These are phyloP conservation scores for Sorex araneus DNA, from an alignment of 2,113 vertebrate genomes.

Conservation along the genomic window DNA sequence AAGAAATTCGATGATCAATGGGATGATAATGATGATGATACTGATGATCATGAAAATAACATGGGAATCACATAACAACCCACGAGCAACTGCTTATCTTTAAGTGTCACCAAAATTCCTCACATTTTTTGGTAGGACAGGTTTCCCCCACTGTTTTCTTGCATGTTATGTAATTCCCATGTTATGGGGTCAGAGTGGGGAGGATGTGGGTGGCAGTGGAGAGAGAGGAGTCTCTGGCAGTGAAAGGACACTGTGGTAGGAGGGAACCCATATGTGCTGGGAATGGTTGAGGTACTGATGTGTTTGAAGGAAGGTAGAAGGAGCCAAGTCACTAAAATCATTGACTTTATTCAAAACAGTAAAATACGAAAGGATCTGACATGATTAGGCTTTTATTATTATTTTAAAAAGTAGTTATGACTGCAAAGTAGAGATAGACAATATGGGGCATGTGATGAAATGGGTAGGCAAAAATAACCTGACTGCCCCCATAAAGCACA, in stretches of 20 bases:
- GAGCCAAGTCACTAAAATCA: neutral
- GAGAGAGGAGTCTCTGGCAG: neutral
- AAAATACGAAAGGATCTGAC: neutral
- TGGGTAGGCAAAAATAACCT: neutral
- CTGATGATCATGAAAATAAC: neutral
- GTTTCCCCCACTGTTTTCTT: too few species aligned
- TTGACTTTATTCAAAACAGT: neutral
- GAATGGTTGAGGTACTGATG: neutral
- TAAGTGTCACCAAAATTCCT: too few species aligned
- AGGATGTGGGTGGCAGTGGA: too few species aligned
- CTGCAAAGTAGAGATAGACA: neutral
- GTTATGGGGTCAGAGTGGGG: neutral
- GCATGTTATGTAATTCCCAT: too few species aligned
- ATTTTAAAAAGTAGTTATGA: neutral
- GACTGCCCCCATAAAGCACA: neutral
- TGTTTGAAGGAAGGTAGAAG: neutral
- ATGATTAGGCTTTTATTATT: neutral
- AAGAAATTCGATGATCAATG: too few species aligned
- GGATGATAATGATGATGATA: too few species aligned
- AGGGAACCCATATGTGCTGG: fast-evolving
- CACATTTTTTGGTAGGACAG: too few species aligned
- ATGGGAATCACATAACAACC: neutral
- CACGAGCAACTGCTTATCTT: too few species aligned
- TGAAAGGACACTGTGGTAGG: neutral
- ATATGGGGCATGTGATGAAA: too few species aligned